Conservation (phyloP, 2,888 invertebrate genomes). For the Eupithecia pulchellata region DNA sequence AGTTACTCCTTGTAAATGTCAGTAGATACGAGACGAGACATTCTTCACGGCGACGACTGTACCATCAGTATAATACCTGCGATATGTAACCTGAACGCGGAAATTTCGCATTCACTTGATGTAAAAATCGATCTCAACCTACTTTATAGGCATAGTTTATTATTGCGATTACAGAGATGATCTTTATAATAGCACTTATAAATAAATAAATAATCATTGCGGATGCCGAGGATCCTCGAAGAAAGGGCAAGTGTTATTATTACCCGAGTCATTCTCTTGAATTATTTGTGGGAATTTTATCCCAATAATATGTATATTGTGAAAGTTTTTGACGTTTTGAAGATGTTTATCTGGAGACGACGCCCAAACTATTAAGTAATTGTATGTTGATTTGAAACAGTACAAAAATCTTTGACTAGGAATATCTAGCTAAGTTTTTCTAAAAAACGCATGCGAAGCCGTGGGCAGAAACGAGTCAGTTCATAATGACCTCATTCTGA, state of each 20-base stretch:
- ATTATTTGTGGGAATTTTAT: constrained; percentile 2
- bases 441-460: background rate
- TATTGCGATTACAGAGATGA: constrained; percentile 42
- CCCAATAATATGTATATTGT: background rate
- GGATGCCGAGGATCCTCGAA: constrained; percentile 30
- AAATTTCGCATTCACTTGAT: constrained; percentile 48
- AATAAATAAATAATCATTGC: constrained; percentile 29
- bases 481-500: background rate
- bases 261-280: background rate
- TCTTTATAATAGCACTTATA: constrained; percentile 37
- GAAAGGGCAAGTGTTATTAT: constrained; percentile 25
- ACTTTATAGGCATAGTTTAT: constrained; percentile 56
- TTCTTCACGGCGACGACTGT: constrained; percentile 30
- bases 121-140: constrained; percentile 58
- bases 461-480: background rate
- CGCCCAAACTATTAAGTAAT: background rate
- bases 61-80: constrained; percentile 28
- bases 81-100: constrained; percentile 49
- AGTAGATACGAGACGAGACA: constrained; percentile 20
- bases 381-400: too few species aligned
- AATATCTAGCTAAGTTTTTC: background rate
- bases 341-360: background rate
- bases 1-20: constrained; percentile 14
- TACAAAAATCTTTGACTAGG: background rate
- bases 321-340: background rate